phyloP scores from a whole-genome alignment of 2,888 invertebrate species.

The Oscheius onirici region DNA sequence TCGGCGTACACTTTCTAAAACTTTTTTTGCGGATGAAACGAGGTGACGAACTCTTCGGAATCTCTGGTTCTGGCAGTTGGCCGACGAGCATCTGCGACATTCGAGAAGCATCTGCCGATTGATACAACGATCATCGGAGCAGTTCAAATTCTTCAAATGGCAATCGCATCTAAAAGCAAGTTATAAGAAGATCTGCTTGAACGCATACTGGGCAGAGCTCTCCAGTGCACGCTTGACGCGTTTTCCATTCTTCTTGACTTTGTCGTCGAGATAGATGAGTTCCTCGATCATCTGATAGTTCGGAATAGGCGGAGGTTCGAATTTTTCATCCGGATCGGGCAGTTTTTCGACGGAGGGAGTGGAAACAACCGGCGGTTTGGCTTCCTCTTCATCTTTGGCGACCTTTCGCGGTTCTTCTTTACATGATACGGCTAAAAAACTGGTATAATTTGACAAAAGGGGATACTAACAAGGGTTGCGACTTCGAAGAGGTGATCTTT shows the following conservation, averaged over 20 bases:
- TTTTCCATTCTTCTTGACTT: slow-evolving; percentile 26
- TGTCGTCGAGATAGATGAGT: slow-evolving; percentile 34
- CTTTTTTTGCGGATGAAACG: neutral
- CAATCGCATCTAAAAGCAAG: slow-evolving; percentile 38
- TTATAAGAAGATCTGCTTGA: neutral
- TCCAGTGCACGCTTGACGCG: slow-evolving; percentile 17
- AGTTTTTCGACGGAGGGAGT: no score
- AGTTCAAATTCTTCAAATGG: slow-evolving; percentile 25
- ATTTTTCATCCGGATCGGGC: neutral
- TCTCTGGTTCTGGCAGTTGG: slow-evolving; percentile 44
- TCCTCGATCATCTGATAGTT: slow-evolving; percentile 20
- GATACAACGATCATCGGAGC: slow-evolving; percentile 50
- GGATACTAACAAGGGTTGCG: no score
- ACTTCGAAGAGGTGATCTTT: neutral
- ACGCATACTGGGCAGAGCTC: slow-evolving; percentile 8
- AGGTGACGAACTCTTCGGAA: slow-evolving; percentile 1
- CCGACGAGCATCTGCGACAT: slow-evolving; percentile 80
- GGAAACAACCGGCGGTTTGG: no score
- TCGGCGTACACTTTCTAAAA: slow-evolving; percentile 80
- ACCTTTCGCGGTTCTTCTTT: neutral
- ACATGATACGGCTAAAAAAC: no score
- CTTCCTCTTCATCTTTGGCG: no score
- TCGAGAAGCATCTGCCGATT: slow-evolving; percentile 60
- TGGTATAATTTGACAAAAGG: no score
- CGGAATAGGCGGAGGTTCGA: slow-evolving; percentile 6